Base-by-base conservation (phyloP, 2,797 vertebrate genomes). In the Eurystomus glaucurus region DNA sequence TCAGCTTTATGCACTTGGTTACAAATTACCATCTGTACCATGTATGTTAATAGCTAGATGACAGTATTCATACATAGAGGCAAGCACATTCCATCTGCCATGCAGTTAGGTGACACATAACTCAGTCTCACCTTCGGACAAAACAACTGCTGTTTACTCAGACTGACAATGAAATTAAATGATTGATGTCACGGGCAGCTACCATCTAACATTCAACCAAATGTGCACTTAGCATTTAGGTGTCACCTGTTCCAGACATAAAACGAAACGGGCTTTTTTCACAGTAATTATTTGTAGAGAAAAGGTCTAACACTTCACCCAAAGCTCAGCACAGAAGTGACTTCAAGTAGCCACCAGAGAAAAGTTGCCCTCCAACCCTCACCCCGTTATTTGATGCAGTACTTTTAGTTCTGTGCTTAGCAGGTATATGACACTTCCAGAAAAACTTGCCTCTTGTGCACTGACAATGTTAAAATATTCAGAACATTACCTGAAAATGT, bases 21-120 rank as follows among this genome's bases (percentile, higher is more conserved):
- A 98, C 98, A 98, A 98, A 97, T 97, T 97, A 97, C 99, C 99
- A 99, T 99, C 99, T 99, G 99, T 94, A 98, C 97, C 65, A 98
- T 94, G 98, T 98, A 97, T 98, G 98, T 98, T 98, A 99, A 99
- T 99, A 98, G 98, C 98, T 98, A 96, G 96, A 98, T 97, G 98
- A 95, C 96, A 98, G 98, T 97, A 98, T 98, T 99, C 99, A 98
- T 89, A 98, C 98, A 98, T 93, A 98, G 98, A 98, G 98, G 70
- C 98, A 98, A 97, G 97, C 98, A 98, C 98, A 96, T 98, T 70
- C 99, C 99, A 99, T 99, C 99, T 99, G 99, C 98, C 80, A 68
- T 88, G 98, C 98, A 98, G 98, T 95, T 94, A 98, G 97, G 96
- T 98, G 98, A 97, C 98, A 87, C 98, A 98, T 99, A 98, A 98